Percentiles rank a stretch among this genome's conserved stretches.
phyloP scores from a whole-genome alignment of 1,140 invertebrate species.

The Plutomurus gul region DNA sequence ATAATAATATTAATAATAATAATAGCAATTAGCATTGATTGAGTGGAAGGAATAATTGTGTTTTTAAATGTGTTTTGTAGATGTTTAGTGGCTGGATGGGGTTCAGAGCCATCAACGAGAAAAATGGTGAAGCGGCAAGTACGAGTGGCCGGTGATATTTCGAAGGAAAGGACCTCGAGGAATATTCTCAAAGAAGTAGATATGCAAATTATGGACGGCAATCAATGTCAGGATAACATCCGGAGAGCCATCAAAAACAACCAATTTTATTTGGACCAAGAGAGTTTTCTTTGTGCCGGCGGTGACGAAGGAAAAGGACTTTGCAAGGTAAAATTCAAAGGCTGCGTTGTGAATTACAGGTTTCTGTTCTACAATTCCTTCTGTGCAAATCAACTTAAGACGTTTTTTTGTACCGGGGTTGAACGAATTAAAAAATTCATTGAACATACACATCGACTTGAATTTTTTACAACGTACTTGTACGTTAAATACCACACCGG shows the following conservation, averaged over 20 bases:
- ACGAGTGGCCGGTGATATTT: background rate
- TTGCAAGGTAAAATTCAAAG: conserved; percentile 65
- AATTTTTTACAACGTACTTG: no score
- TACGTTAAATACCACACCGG: no score
- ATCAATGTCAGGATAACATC: conserved; percentile 67
- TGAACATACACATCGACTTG: no score
- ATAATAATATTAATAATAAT: no score
- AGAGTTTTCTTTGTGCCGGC: conserved; percentile 75
- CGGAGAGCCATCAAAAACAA: conserved; percentile 68
- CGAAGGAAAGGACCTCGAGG: background rate
- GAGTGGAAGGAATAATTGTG: background rate
- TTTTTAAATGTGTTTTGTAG: background rate
- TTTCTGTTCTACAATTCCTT: no score
- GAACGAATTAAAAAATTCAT: no score
- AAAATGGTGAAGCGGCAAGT: conserved; percentile 65
- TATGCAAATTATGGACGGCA: conserved; percentile 66
- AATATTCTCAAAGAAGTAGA: conserved; percentile 71
- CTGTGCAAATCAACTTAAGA: no score
- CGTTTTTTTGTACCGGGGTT: no score
- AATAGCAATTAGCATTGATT: no score
- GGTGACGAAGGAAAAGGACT: conserved; percentile 75
- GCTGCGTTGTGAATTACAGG: no score
- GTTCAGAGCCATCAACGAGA: conserved; percentile 55
- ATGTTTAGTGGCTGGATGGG: conserved; percentile 76
- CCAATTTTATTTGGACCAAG: conserved; percentile 65